A percentile compares a stretch with the other conserved stretches of the same genome.
These are phyloP conservation scores for Cercocebus atys DNA, from an alignment of 2,113 vertebrate species.

Conservation along the genomic window DNA sequence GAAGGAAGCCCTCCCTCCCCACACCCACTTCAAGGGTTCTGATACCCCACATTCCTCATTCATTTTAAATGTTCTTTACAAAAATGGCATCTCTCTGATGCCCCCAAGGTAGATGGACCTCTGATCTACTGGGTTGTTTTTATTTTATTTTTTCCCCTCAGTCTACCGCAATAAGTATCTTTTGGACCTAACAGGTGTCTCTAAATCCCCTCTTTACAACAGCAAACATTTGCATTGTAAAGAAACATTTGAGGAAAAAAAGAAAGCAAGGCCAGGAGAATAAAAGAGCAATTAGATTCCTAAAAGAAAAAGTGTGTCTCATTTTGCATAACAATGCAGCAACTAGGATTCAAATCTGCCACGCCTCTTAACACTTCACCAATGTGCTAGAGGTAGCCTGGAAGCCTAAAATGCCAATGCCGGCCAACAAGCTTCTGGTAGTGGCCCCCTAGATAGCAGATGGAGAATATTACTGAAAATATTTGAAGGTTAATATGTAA, in stretches of 20 bases:
- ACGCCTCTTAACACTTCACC: conserved; percentile 61
- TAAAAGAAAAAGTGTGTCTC: conserved; percentile 81
- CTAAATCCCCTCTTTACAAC: conserved; percentile 25
- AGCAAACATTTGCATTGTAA: conserved; percentile 54
- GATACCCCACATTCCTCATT: conserved; percentile 54
- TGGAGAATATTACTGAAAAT: not conserved
- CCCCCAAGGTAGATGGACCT: not conserved
- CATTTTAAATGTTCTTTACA: conserved; percentile 56
- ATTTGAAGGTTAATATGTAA: not conserved
- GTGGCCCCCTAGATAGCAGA: not conserved
- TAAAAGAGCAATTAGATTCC: conserved; percentile 80
- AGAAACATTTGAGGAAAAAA: conserved; percentile 50
- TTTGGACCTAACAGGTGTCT: conserved; percentile 48
- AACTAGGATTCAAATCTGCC: conserved; percentile 55
- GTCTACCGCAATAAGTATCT: not conserved
- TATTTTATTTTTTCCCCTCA: not conserved
- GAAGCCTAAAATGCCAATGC: not conserved
- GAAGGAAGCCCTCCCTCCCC: conserved; percentile 54
- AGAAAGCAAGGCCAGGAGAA: conserved; percentile 60
- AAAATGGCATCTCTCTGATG: conserved; percentile 14
- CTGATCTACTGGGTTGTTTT: not conserved
- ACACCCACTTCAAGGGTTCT: conserved; percentile 18
- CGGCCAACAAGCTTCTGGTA: not conserved
- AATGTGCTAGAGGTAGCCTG: conserved; percentile 12
- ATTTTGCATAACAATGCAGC: conserved; percentile 84